Evolutionary conservation across 2,797 vertebrate genomes (phyloP).

Genomic region (Rallus crepitans): DNA sequence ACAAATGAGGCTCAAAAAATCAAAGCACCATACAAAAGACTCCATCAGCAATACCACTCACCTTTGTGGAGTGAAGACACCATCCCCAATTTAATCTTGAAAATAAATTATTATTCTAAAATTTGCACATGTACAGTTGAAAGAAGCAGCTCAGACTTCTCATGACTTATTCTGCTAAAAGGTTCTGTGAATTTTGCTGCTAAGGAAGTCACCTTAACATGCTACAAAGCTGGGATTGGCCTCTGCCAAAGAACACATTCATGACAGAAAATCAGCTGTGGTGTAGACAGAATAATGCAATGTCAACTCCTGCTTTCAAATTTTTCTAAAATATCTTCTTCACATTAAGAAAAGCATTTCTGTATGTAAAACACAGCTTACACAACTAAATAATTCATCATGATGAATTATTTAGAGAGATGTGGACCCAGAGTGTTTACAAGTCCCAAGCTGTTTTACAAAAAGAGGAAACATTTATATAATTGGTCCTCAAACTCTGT

Average conservation of each 20-base stretch:
- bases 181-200: neutral
- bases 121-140: neutral
- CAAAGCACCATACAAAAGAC: neutral
- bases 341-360: neutral
- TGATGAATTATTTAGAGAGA: constrained; percentile 52
- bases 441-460: constrained; percentile 52
- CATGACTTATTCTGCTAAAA: neutral
- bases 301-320: neutral
- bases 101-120: neutral
- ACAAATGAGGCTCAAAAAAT: neutral
- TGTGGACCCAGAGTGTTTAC: constrained; percentile 44
- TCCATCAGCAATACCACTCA: neutral
- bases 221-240: neutral
- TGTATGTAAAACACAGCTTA: neutral
- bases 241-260: neutral
- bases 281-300: neutral
- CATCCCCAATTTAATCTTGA: neutral
- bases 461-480: constrained; percentile 41
- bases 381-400: constrained; percentile 61
- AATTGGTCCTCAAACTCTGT: constrained; percentile 23
- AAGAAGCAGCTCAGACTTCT: neutral
- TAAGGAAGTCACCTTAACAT: neutral
- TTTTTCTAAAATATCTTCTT: neutral
- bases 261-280: neutral
- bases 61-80: neutral